phyloP scores from a whole-genome alignment of 1,140 invertebrate genomes.

The Macrotrachela quadricornifera region DNA sequence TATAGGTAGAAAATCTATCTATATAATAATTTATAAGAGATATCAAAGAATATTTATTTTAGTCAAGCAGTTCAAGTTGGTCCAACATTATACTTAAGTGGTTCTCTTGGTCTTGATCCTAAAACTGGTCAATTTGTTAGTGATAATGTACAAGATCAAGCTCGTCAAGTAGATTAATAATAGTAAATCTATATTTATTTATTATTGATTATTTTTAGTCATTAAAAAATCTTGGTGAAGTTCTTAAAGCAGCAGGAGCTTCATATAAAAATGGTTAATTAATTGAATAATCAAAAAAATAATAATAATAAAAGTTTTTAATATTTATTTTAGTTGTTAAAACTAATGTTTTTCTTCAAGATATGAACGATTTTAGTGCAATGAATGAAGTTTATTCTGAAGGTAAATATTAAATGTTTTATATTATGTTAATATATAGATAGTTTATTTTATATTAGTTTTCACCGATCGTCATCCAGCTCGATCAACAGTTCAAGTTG shows the following conservation, averaged over 20 bases:
- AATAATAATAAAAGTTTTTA: no score
- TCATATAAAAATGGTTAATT: constrained; percentile 39
- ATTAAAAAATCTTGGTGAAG: constrained; percentile 49
- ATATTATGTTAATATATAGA: no score
- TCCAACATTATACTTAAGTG: constrained; percentile 61
- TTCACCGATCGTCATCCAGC: constrained; percentile 52
- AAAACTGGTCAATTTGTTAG: constrained; percentile 41
- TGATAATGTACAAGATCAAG: constrained; percentile 47
- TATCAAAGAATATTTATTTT: no score
- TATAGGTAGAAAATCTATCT: constrained; percentile 33
- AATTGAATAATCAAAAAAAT: no score
- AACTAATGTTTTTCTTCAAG: constrained; percentile 53
- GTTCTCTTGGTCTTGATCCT: constrained; percentile 53
- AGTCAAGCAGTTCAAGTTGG: constrained; percentile 56
- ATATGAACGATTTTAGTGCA: constrained; percentile 52
- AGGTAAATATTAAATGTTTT: constrained; percentile 51
- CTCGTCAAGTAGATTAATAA: constrained; percentile 34
- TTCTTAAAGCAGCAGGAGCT: constrained; percentile 48
- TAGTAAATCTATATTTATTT: no score
- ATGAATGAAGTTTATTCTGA: constrained; percentile 64
- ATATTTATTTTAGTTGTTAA: constrained; percentile 42
- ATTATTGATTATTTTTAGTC: no score
- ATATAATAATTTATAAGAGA: no score
- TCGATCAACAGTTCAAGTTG: constrained; percentile 51
- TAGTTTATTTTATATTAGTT: constrained; percentile 33